A percentile compares a stretch with the other conserved stretches of the same genome.
Evolutionary conservation across 2,113 vertebrate genomes (phyloP).

Genomic region (Ptyas mucosa): DNA sequence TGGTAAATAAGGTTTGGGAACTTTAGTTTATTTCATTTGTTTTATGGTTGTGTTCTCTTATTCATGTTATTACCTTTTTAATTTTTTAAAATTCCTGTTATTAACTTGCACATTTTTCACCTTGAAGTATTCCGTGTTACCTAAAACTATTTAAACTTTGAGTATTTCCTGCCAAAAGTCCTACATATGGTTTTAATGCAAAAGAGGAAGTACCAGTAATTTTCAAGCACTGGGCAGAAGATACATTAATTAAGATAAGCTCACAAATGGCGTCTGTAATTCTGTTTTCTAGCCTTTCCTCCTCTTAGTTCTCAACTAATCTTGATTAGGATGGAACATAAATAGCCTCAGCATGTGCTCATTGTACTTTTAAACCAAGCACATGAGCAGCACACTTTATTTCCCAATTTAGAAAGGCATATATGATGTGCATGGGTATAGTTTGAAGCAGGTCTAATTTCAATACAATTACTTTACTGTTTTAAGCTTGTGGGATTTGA

Average conservation of each 20-base stretch:
- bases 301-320: neutral
- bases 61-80: neutral
- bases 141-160: neutral
- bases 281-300: conserved; percentile 15
- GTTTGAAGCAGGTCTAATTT: conserved; percentile 56
- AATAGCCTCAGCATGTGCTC: conserved; percentile 42
- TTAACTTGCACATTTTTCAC: neutral
- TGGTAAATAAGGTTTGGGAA: neutral
- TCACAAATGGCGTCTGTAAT: conserved; percentile 26
- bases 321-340: conserved; percentile 18
- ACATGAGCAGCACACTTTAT: neutral
- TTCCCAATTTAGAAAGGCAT: conserved; percentile 35
- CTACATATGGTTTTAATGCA: neutral
- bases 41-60: neutral
- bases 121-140: neutral
- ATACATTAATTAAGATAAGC: conserved; percentile 20
- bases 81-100: neutral
- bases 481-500: conserved; percentile 15
- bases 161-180: rapidly evolving
- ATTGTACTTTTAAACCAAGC: conserved; percentile 38
- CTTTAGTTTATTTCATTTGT: neutral
- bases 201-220: neutral
- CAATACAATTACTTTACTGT: conserved; percentile 31
- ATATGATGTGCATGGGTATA: conserved; percentile 44
- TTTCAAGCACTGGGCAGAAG: conserved; percentile 17